Evolutionary conservation across 2,888 invertebrate species (phyloP), one percentile per base, ranked within the genome.

Genomic region (Thera britannica): DNA sequence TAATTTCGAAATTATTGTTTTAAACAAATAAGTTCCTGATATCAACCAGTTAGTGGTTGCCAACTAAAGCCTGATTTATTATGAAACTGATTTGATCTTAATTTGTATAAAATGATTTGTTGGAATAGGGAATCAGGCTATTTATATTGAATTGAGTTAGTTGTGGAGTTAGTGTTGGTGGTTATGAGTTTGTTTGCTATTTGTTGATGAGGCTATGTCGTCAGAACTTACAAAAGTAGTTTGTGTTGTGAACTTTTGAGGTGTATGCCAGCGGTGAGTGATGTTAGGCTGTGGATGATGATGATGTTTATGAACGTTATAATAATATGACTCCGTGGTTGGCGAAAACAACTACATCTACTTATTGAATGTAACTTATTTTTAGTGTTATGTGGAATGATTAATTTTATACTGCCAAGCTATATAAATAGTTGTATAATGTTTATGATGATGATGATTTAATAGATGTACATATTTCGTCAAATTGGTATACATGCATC

Each of bases 1-100:
- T 44, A 44, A 44, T 44, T 44, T 44, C 7, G 7, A 6, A 52
- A 51, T 41, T 23, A 12, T 41, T 51, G 41, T 52, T 52, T 38
- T 35, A 55, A 54, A 12, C 46, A 56, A 55, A 56, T 67, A 73
- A 67, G 72, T 73, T 73, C 73, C 70, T 72, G 51, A 38, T 41
- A 34, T 48, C 7, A 55, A 49, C 49, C 12, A 41, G 9, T 49
- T 34, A 52, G 52, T 36, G 46, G 52, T 46, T 8, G 55, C 12
- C 44, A 36, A 35, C n/a, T 36, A 35, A 36, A 35, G 35, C 35
- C 49, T 48, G 36, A 36, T 55, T 55, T 55, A 46, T 63, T 57
- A 12, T 61, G 62, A 34, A 54, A 49, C 9, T 67, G 51, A 23
- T 23, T 60, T 41, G 2, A 44, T 48, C 12, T 62, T 61, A 9